These are phyloP conservation scores for Eufriesea mexicana DNA, from an alignment of 1,140 invertebrate genomes.

Conservation along the genomic window DNA sequence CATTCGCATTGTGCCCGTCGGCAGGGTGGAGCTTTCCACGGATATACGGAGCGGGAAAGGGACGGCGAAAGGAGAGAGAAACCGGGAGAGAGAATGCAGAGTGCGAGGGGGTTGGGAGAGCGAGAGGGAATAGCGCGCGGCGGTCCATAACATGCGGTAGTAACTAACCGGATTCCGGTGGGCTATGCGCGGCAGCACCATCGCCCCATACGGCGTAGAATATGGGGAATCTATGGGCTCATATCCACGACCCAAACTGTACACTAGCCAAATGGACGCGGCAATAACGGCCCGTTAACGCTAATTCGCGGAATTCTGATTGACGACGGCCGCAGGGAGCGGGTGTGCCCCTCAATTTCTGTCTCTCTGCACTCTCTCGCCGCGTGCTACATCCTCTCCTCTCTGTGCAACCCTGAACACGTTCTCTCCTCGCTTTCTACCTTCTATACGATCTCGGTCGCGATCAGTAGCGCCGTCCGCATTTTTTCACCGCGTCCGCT, in stretches of 20 bases:
- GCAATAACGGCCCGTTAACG: slow-evolving; percentile 83
- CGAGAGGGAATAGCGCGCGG: slow-evolving; percentile 49
- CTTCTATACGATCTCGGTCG: slow-evolving; percentile 5
- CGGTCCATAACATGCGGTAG: slow-evolving; percentile 78
- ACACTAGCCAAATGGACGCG: slow-evolving; percentile 82
- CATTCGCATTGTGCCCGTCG: slow-evolving; percentile 70
- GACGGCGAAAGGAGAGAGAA: slow-evolving; percentile 6
- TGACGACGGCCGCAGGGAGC: slow-evolving; percentile 77
- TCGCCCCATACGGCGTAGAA: slow-evolving; percentile 77
- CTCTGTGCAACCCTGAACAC: slow-evolving; percentile 19
- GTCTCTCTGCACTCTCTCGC: slow-evolving; percentile 23
- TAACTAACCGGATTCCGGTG: slow-evolving; percentile 82
- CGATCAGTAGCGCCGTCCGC: slow-evolving; percentile 7
- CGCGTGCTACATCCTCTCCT: slow-evolving; percentile 20
- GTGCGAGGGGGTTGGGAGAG: slow-evolving; percentile 32
- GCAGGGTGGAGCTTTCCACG: slow-evolving; percentile 75
- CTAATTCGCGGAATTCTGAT: slow-evolving; percentile 83
- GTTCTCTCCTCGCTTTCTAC: slow-evolving; percentile 39
- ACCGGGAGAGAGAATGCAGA: background rate
- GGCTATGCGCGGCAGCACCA: slow-evolving; percentile 74
- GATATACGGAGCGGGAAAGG: slow-evolving; percentile 35
- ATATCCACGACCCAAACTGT: slow-evolving; percentile 80
- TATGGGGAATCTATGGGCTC: slow-evolving; percentile 82
- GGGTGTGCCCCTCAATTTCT: slow-evolving; percentile 63
- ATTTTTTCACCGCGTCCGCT: background rate